Evolutionary conservation across 2,113 vertebrate genomes (phyloP), one percentile per base, ranked within the genome.

Genomic region (Oncorhynchus tshawytscha): DNA sequence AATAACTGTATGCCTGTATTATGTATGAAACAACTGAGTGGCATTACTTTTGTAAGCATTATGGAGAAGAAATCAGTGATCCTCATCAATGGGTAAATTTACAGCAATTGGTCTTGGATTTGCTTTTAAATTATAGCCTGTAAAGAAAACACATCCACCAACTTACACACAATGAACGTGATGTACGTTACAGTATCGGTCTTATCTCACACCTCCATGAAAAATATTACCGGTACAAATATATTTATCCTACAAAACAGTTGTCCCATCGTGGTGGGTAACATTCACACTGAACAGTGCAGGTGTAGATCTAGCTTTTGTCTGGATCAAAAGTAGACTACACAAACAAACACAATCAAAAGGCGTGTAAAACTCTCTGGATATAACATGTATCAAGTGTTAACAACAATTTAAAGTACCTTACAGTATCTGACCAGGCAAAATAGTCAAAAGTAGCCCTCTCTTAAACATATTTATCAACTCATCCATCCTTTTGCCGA

Each of bases 1-100:
- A 97, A 98, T 90, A 81, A 78, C 82, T 90, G 86, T 88, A 67
- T 90, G 73, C 87, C 80, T 71, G 16, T 16, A 62, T 34, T 78
- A 71, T 70, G 73, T 64, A 78, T 73, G 71, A 69, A 71, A 62
- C 13, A 39, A 78, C 34, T 24, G 34, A 49, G 18, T 22, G 18
- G 24, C 45, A 25, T 20, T 7, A 39, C 29, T 69, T 39, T 69
- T 24, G 54, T 57, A n/a, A 24, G 16, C n/a, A 16, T 62, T 62
- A 24, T 22, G 11, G 59, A 16, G 59, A 62, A 62, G 13, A 62
- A 62, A 62, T 62, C 59, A 7, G n/a, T 24, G n/a, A 62, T 62
- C 59, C n/a, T 62, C n/a, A 62, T 16, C 5, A 22, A 62, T 62
- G 18, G 7, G 5, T 62, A 22, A 2, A 62, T 62, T 22, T 22